These are phyloP conservation scores for Glareola pratincola DNA, from an alignment of 2,113 vertebrate genomes.

Conservation along the genomic window DNA sequence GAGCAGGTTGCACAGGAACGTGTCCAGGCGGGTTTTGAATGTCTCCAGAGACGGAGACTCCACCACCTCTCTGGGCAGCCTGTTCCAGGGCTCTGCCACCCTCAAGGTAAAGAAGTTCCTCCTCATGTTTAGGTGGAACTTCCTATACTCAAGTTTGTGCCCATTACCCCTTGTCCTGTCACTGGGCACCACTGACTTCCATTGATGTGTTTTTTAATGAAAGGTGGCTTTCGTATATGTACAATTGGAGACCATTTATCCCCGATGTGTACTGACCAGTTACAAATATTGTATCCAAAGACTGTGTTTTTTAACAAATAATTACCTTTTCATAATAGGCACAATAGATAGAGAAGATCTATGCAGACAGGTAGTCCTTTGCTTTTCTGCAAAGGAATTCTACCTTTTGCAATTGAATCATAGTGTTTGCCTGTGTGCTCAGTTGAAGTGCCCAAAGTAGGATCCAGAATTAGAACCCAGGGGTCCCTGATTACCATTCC, in stretches of 20 bases:
- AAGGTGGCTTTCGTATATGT: background rate
- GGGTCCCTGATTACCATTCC: background rate
- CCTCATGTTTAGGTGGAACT: no score
- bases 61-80: no score
- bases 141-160: no score
- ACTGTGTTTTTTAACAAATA: background rate
- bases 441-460: background rate
- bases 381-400: background rate
- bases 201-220: background rate
- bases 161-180: no score
- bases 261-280: background rate
- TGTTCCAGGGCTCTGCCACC: no score
- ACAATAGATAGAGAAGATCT: background rate
- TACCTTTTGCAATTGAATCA: background rate
- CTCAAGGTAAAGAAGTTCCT: no score
- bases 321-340: background rate
- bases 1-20: no score
- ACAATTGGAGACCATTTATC: background rate
- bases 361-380: background rate
- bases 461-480: background rate
- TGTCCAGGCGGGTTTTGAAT: no score
- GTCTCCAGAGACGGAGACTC: no score
- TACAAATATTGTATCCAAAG: background rate
- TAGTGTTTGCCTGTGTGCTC: background rate
- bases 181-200: no score